Evolutionary conservation across 2,888 invertebrate genomes (phyloP), one percentile per base, ranked within the genome.

Genomic region (Rotaria macrura): DNA sequence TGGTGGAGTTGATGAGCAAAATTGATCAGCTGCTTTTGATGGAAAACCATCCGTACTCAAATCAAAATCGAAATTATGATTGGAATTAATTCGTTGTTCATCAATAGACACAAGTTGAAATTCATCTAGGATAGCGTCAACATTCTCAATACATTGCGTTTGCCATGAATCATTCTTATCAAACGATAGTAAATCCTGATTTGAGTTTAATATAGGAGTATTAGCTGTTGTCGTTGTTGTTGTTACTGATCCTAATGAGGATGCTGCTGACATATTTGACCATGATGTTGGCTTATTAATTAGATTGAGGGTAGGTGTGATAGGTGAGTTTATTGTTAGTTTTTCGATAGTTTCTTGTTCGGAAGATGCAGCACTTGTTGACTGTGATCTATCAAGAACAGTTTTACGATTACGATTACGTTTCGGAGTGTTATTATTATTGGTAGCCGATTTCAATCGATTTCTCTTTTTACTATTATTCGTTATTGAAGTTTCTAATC

Each of bases 401-500:
- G n/a, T 23, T 79, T 79, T 79, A 43, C 40, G 40, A 43, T 79
- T 79, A 43, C 79, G 43, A 43, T 12, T n/a, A n/a, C 43, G 40
- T 43, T n/a, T 43, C 43, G 23, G 34, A 20, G 65, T 65, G 0
- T 6, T 34, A 25, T 43, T 79, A 23, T 40, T 79, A n/a, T n/a
- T n/a, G n/a, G n/a, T n/a, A 10, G 25, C n/a, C 14, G 79, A 43
- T 79, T 79, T 79, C 14, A 23, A 43, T 43, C 43, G 40, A 25
- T 79, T 79, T 79, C 40, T 9, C n/a, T 43, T 79, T 25, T 43
- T 79, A 79, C 79, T 79, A 79, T 79, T 79, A 79, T 43, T 43
- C 25, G n/a, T 79, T 79, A 43, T 2, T 29, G 34, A 6, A 14
- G 65, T 17, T 65, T 65, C 34, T 20, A 34, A 65, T 65, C 17